A percentile compares a stretch with the other conserved stretches of the same genome.
phyloP scores from a whole-genome alignment of 2,797 vertebrate genomes.

The Falco peregrinus region DNA sequence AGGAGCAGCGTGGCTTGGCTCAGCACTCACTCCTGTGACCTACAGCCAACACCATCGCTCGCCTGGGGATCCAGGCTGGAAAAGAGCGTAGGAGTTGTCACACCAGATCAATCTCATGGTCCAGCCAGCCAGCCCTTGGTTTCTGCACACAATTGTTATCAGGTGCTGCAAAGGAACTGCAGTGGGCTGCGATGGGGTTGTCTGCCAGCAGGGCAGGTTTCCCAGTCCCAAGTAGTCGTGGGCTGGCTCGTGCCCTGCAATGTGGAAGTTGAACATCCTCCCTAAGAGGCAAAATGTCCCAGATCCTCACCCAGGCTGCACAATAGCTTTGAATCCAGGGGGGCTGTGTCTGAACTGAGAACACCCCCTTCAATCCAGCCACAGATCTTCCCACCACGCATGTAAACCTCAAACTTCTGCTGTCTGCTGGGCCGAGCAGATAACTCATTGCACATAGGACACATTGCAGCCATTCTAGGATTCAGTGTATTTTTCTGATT shows the following conservation, averaged over 20 bases:
- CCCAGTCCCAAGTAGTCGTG: neutral
- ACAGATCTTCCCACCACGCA: neutral
- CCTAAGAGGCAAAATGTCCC: neutral
- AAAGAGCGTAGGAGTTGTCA: neutral
- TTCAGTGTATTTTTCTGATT: neutral
- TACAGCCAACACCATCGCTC: neutral
- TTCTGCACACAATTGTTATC: neutral
- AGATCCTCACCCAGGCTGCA: neutral
- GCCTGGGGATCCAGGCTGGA: constrained; percentile 3
- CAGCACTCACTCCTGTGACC: fast-evolving
- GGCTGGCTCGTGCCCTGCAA: neutral
- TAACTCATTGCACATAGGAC: fast-evolving
- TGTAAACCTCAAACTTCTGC: neutral
- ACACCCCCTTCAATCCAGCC: neutral
- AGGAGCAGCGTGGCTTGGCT: neutral
- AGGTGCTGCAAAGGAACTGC: neutral
- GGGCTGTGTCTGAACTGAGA: neutral
- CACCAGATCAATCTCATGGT: neutral
- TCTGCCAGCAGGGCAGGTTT: neutral
- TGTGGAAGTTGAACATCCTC: neutral
- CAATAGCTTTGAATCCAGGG: neutral
- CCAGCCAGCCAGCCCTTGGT: neutral
- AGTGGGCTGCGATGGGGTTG: fast-evolving
- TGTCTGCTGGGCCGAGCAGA: neutral
- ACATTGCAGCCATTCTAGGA: neutral